A percentile compares a stretch with the other conserved stretches of the same genome.
Evolutionary conservation across 1,140 invertebrate species (phyloP).

Genomic region (Drosophila varians): DNA sequence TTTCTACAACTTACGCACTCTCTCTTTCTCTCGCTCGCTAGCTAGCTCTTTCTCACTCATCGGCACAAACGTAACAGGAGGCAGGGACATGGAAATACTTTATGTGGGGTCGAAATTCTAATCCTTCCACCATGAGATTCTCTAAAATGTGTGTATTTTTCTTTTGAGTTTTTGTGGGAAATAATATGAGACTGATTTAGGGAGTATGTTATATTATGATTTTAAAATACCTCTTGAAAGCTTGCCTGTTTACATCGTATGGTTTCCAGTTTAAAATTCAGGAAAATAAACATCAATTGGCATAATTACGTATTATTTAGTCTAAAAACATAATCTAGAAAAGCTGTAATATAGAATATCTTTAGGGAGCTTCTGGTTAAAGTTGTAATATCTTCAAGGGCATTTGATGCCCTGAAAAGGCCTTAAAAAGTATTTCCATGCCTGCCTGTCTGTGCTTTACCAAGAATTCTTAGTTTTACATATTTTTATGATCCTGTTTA

Average conservation of each 20-base stretch:
- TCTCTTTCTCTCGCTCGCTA: constrained; percentile 1
- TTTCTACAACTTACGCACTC: constrained; percentile 1
- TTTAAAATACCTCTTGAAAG: too few relatives aligned
- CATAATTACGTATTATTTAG: too few relatives aligned
- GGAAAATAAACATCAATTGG: too few relatives aligned
- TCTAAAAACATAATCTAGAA: not conserved
- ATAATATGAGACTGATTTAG: not conserved
- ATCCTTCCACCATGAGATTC: constrained; percentile 9
- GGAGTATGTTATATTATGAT: too few relatives aligned
- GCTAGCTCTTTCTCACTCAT: constrained; percentile 30
- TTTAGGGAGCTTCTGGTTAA: not conserved
- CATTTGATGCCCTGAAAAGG: constrained; percentile 14
- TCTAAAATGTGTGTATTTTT: not conserved
- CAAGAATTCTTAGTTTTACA: constrained; percentile 21
- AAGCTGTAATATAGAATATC: not conserved
- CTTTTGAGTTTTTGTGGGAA: not conserved
- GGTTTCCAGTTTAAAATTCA: too few relatives aligned
- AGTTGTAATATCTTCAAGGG: constrained; percentile 25
- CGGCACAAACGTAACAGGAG: constrained; percentile 16
- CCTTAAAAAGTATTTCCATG: constrained; percentile 12
- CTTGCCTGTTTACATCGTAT: too few relatives aligned
- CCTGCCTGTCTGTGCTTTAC: constrained; percentile 29
- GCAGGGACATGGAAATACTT: constrained; percentile 18
- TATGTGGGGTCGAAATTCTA: not conserved
- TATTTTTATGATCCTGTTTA: constrained; percentile 11